Base-by-base conservation (phyloP, 1,140 invertebrate species). In the Arion vulgaris region DNA sequence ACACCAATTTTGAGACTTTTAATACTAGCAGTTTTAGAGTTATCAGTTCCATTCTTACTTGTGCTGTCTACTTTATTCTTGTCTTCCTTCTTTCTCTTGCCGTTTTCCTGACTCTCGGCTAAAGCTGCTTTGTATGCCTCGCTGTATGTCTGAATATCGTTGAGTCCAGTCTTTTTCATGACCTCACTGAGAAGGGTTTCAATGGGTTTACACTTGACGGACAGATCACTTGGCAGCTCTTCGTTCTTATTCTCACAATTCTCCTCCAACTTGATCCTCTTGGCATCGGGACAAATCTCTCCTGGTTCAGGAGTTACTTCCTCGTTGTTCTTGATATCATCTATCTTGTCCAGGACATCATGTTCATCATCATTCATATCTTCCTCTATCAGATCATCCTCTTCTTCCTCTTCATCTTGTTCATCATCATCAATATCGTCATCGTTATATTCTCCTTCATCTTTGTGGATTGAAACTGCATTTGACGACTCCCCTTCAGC, bases 91-190 rank as follows among this genome's bases (percentile, higher is more conserved):
- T 68, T n/a, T 49, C 77, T 74, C 38, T 75, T 83, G 77, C 72
- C 82, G 73, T 69, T 80, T 41, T 86, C 80, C 51, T 84, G 79
- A 69, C 83, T 96, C 92, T 98, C 97, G 91, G 97, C 96, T 23
- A 98, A 93, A 0, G 97, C 97, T 92, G 98, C 96, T 85, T 97
- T 96, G 88, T 98, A 98, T 23, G 98, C 97, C 92, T 99, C 97
- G 83, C 95, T 98, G 91, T 98, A 99, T 90, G 98, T 96, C 74
- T 96, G 96, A 87, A 98, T 98, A 91, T 97, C 97, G 83, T 95
- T 97, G 36, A 99, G 92, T 0, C 97, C 97, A 89, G 98, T 98
- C 91, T 98, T 97, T 89, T 98, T 97, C 96, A 99, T 99, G 5
- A 99, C 94, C 91, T 99, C 97, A 17, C 97, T 97, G 39, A 99